These are phyloP conservation scores for Eupithecia inturbata DNA, from an alignment of 2,888 invertebrate species.

Conservation along the genomic window DNA sequence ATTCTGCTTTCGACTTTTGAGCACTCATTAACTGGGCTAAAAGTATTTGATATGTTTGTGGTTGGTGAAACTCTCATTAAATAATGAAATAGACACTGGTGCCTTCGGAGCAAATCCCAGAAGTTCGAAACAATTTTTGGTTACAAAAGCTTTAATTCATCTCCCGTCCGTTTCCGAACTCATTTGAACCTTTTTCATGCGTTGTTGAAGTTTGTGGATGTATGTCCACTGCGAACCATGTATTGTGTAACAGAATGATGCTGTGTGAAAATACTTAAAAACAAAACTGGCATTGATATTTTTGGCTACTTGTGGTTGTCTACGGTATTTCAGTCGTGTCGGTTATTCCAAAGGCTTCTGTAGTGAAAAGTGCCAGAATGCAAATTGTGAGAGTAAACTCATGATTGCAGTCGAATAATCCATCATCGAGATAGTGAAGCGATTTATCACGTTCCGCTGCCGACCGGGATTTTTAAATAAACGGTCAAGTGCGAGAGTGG, in stretches of 20 bases:
- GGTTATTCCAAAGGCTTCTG: background rate
- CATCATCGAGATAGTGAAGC: constrained; percentile 69
- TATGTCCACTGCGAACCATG: background rate
- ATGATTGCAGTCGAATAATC: constrained; percentile 68
- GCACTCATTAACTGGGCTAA: no score
- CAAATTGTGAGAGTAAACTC: constrained; percentile 56
- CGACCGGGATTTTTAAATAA: constrained; percentile 62
- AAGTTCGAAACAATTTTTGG: background rate
- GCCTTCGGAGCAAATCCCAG: background rate
- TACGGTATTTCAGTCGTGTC: background rate
- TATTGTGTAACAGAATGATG: no score
- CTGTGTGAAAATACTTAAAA: background rate
- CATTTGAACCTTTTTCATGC: background rate
- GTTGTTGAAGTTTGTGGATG: background rate
- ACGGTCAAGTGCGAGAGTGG: constrained; percentile 41
- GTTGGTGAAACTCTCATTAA: no score
- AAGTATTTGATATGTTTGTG: no score
- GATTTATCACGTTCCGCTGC: constrained; percentile 61
- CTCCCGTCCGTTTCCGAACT: background rate
- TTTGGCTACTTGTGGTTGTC: no score
- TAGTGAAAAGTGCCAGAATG: constrained; percentile 18
- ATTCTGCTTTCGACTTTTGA: no score
- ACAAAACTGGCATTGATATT: no score
- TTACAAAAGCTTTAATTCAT: background rate
- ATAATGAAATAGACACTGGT: background rate